Evolutionary conservation across 2,797 vertebrate genomes (phyloP).

Genomic region (Cheirogaleus major): DNA sequence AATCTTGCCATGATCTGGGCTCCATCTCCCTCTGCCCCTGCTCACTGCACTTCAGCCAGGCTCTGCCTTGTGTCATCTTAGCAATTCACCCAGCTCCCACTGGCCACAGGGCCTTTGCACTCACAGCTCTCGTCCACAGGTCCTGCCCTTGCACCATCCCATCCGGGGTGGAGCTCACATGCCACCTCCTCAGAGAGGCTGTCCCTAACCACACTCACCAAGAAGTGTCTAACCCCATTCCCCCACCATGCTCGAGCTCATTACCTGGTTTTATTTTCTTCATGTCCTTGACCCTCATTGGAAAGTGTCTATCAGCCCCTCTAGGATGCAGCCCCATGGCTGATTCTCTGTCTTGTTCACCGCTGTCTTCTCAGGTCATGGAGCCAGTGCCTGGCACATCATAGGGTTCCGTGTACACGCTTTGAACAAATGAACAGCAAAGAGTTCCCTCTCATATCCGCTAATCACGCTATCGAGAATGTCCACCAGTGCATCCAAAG

Average conservation of each 20-base stretch:
- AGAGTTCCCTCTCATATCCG: background rate
- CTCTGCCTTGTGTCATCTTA: background rate
- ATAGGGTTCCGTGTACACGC: too few relatives aligned
- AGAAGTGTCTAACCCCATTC: background rate
- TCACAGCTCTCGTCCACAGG: rapidly evolving
- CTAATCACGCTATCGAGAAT: background rate
- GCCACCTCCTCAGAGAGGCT: background rate
- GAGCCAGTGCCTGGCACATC: background rate
- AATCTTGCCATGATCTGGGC: background rate
- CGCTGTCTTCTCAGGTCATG: background rate
- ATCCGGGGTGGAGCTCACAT: background rate
- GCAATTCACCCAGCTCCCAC: rapidly evolving
- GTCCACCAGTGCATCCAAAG: background rate
- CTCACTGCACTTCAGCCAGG: rapidly evolving
- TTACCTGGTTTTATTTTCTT: background rate
- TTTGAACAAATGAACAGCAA: background rate
- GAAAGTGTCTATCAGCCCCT: background rate
- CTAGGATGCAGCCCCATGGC: background rate
- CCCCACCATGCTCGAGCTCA: too few relatives aligned
- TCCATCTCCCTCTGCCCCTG: too few relatives aligned
- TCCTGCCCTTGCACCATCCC: too few relatives aligned
- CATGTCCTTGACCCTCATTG: background rate
- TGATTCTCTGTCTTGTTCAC: background rate
- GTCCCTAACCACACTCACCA: background rate
- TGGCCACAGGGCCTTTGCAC: background rate